These are phyloP conservation scores for Xanthia icteritia DNA, from an alignment of 2,888 invertebrate genomes.

Conservation along the genomic window DNA sequence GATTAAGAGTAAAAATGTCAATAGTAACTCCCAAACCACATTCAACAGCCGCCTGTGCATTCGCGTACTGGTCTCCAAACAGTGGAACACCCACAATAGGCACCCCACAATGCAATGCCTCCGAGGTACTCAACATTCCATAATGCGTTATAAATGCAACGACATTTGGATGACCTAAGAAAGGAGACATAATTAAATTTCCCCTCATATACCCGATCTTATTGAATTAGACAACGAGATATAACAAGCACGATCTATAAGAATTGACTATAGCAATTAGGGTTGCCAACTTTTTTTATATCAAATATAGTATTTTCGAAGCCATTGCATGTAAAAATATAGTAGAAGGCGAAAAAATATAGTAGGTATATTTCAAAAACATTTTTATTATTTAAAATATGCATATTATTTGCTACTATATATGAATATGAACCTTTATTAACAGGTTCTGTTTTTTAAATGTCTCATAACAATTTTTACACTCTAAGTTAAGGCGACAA, in stretches of 20 bases:
- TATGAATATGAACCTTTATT: no score
- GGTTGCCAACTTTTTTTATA: no score
- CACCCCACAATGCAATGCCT: constrained; percentile 83
- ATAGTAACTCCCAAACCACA: constrained; percentile 85
- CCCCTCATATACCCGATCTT: not conserved
- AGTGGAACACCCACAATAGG: constrained; percentile 87
- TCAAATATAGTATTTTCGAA: no score
- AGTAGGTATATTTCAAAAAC: no score
- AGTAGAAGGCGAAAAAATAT: no score
- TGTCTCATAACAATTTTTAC: no score
- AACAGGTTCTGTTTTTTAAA: no score
- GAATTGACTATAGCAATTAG: not conserved
- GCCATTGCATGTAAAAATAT: no score
- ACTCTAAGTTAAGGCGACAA: no score
- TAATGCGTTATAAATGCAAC: constrained; percentile 88
- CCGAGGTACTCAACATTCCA: constrained; percentile 87
- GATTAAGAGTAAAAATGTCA: constrained; percentile 66
- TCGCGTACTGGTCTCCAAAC: constrained; percentile 88
- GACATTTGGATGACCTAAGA: constrained; percentile 87
- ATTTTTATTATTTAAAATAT: no score
- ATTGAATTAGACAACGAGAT: not conserved
- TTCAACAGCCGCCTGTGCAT: constrained; percentile 83
- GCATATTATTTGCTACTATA: no score
- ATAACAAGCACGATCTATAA: not conserved
- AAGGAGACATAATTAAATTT: constrained; percentile 11